Evolutionary conservation across 2,888 invertebrate species (phyloP).

Genomic region (Taphrorychus bicolor): DNA sequence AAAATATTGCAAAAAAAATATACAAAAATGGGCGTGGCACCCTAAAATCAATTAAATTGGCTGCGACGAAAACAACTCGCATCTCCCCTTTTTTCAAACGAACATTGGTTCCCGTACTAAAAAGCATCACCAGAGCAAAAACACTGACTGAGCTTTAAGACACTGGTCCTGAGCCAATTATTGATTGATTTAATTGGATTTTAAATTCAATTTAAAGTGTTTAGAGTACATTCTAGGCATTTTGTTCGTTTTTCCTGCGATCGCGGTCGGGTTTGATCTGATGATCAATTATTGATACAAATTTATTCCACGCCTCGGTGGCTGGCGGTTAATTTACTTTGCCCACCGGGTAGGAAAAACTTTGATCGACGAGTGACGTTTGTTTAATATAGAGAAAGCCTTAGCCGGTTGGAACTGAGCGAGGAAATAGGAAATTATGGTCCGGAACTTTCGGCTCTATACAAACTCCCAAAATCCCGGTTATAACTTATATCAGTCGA

Average conservation of each 20-base stretch:
- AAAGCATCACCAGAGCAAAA: background rate
- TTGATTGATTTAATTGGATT: slow-evolving; percentile 39
- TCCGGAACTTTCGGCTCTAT: slow-evolving; percentile 6
- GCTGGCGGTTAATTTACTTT: slow-evolving; percentile 16
- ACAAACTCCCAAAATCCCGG: slow-evolving; percentile 15
- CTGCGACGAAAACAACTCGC: too few species aligned
- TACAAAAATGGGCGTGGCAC: too few species aligned
- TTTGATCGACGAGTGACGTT: background rate
- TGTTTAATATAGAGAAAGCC: background rate
- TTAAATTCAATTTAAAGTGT: slow-evolving; percentile 37
- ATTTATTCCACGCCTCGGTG: slow-evolving; percentile 35
- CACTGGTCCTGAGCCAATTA: slow-evolving; percentile 18
- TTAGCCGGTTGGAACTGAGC: background rate
- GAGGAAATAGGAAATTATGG: slow-evolving; percentile 1
- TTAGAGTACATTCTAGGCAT: slow-evolving; percentile 31
- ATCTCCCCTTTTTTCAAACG: too few species aligned
- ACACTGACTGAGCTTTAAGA: slow-evolving; percentile 9
- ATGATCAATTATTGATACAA: slow-evolving; percentile 38
- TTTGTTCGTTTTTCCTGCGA: slow-evolving; percentile 23
- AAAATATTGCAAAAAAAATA: too few species aligned
- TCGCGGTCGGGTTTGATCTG: slow-evolving; percentile 34
- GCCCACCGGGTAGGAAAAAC: background rate
- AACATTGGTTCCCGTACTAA: slow-evolving; percentile 10
- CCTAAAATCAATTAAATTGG: too few species aligned
- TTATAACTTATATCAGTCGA: slow-evolving; percentile 23